Conservation (phyloP, 2,113 vertebrate genomes). For the Isurus oxyrinchus region DNA sequence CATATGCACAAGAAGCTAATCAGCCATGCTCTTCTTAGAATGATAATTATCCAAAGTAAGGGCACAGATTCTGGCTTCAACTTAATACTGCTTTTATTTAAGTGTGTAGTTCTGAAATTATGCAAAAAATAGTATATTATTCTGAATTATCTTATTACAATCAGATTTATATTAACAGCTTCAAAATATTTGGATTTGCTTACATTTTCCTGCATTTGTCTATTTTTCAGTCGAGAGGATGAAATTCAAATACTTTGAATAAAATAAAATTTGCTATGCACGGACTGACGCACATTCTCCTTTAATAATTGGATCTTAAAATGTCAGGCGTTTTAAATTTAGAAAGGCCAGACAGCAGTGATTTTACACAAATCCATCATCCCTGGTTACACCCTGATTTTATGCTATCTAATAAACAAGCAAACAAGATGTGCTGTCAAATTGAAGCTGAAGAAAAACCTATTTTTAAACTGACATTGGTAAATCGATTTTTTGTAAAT, state of each 20-base stretch:
- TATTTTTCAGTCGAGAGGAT: background rate
- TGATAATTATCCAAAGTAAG: background rate
- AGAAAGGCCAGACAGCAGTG: background rate
- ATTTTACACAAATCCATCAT: constrained; percentile 3
- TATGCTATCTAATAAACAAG: background rate
- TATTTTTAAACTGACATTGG: background rate
- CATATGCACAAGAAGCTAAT: background rate
- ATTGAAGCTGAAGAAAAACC: background rate
- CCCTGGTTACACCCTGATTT: background rate
- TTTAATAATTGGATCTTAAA: background rate
- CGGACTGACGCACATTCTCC: background rate
- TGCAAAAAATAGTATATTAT: background rate
- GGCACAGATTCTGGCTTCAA: background rate
- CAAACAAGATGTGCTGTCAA: background rate
- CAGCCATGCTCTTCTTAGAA: background rate
- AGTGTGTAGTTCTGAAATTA: background rate
- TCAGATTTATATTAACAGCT: background rate
- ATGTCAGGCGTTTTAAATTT: constrained; percentile 7
- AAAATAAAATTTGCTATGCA: background rate
- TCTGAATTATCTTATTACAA: background rate
- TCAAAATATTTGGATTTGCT: background rate
- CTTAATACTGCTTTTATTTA: background rate
- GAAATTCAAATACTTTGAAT: background rate
- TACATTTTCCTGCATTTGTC: background rate
- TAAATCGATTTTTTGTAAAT: background rate